phyloP scores from a whole-genome alignment of 2,888 invertebrate genomes.

The Tineola bisselliella region DNA sequence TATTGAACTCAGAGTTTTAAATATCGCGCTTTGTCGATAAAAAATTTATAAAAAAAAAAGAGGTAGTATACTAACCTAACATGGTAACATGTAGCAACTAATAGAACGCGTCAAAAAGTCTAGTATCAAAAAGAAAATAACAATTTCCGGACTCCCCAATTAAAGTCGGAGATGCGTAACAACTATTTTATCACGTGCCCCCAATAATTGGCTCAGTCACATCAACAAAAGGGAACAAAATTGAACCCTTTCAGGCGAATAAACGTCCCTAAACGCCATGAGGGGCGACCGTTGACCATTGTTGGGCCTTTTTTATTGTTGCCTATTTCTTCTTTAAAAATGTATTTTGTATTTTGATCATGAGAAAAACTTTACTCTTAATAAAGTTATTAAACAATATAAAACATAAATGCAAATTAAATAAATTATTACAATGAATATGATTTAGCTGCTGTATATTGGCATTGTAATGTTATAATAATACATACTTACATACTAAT shows the following conservation, averaged over 20 bases:
- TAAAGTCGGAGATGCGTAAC: constrained; percentile 30
- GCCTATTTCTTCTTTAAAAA: not conserved
- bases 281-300: constrained; percentile 7
- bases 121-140: not conserved
- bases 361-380: not conserved
- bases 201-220: constrained; percentile 12
- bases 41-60: too few relatives aligned
- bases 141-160: not conserved
- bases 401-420: too few relatives aligned
- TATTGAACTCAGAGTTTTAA: too few relatives aligned
- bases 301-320: not conserved
- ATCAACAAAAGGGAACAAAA: constrained; percentile 2
- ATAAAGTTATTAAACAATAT: not conserved
- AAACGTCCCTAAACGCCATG: constrained; percentile 1
- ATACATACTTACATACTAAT: too few relatives aligned
- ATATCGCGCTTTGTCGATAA: too few relatives aligned
- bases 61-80: not conserved
- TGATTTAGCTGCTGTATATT: too few relatives aligned
- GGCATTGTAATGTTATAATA: too few relatives aligned
- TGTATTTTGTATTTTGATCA: not conserved
- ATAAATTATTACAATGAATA: too few relatives aligned
- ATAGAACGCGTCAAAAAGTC: not conserved
- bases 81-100: not conserved
- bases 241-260: constrained; percentile 9
- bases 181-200: constrained; percentile 54